Percentiles rank a stretch among this genome's conserved stretches.
Evolutionary conservation across 64 coral and sea anemone genomes (phyloP).

Genomic region (Orbicella faveolata): DNA sequence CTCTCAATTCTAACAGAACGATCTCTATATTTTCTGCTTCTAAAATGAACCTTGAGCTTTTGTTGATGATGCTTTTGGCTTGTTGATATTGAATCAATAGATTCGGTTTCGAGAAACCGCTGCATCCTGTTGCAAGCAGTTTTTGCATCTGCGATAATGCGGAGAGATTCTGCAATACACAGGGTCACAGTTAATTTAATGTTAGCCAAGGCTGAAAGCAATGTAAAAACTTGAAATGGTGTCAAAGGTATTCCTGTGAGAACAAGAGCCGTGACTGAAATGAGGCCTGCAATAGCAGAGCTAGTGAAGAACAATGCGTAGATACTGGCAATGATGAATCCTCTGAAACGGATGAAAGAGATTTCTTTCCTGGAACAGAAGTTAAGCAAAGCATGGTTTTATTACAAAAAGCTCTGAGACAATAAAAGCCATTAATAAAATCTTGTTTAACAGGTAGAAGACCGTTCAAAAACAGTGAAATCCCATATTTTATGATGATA

Average conservation of each 20-base stretch:
- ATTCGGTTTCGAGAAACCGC: not conserved
- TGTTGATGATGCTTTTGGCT: not conserved
- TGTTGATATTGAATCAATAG: not conserved
- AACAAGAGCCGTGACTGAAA: slow-evolving; percentile 36
- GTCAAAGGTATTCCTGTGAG: slow-evolving; percentile 35
- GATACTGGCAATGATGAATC: slow-evolving; percentile 17
- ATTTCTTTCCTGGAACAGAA: slow-evolving; percentile 25
- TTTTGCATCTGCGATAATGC: not conserved
- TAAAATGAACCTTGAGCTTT: too few species aligned
- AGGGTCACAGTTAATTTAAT: not conserved
- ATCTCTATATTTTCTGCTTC: not conserved
- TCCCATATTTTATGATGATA: too few species aligned
- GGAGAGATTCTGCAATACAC: not conserved
- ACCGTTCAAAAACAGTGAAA: too few species aligned
- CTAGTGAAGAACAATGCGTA: slow-evolving; percentile 7
- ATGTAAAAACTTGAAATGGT: slow-evolving; percentile 53
- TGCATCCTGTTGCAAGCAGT: not conserved
- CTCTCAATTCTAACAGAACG: not conserved
- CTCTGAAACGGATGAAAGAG: slow-evolving; percentile 1
- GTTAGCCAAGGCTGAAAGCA: slow-evolving; percentile 3
- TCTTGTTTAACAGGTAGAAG: too few species aligned
- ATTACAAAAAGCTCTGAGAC: too few species aligned
- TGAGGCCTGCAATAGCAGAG: slow-evolving; percentile 4
- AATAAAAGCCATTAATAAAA: too few species aligned
- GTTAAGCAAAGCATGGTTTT: not conserved